Evolutionary conservation across 2,888 invertebrate species (phyloP), one percentile per base, ranked within the genome.

Genomic region (Melanostoma mellinum): DNA sequence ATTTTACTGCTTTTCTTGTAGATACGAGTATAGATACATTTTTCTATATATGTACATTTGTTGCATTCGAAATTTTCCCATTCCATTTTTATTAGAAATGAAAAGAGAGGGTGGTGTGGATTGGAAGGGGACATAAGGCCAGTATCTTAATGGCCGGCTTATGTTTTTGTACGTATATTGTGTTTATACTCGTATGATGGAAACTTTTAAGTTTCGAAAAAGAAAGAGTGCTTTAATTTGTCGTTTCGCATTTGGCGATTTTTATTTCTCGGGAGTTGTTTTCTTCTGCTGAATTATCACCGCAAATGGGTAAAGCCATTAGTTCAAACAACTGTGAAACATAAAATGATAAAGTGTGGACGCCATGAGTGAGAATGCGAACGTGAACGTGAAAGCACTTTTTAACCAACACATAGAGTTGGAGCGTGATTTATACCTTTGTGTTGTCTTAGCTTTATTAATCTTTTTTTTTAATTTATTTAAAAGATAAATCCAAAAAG

Each of bases 221-320:
- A 74, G 68, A 78, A 69, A 74, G 73, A 78, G 50, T 53, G 65
- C 69, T 78, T 78, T 78, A 74, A 82, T 78, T 74, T 78, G 82
- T 74, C 72, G 65, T 61, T 46, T 78, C 78, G 55, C 53, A 60
- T 78, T 82, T 74, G 68, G 68, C 36, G 63, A 82, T 69, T 73
- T 77, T 73, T 61, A 52, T 76, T 73, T 61, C 63, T 52, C 35
- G 63, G 20, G 36, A 71, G 61, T 52, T 35, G 53, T 56, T 74
- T 78, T 60, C 52, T 78, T 58, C 33, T 78, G 74, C 63, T 78
- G 68, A 78, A 69, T 78, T 84, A 84, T 84, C 53, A 65, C 78
- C 78, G 63, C 46, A 65, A 84, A 78, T 74, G 78, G 63, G 73
- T 53, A 74, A 69, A 65, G 69, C 78, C 74, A 84, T 78, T 82